Evolutionary conservation across 2,113 vertebrate genomes (phyloP).

Genomic region (Scopus umbretta): DNA sequence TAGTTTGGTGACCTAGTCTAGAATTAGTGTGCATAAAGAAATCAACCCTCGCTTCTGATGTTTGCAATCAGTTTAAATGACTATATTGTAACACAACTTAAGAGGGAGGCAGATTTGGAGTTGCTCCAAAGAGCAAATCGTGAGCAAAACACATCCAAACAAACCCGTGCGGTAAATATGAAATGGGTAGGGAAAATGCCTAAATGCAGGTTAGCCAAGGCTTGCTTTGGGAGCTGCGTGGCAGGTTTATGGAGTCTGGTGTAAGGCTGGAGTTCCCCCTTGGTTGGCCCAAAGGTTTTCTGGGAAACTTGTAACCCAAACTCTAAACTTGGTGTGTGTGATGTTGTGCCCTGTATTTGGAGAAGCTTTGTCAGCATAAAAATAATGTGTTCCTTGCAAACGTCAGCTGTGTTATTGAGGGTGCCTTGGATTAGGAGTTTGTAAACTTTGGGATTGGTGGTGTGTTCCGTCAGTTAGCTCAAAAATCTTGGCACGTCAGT

Average conservation of each 20-base stretch:
- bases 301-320: neutral
- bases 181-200: neutral
- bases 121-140: slow-evolving; percentile 42
- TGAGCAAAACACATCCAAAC: slow-evolving; percentile 37
- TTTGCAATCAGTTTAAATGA: slow-evolving; percentile 56
- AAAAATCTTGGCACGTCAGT: neutral
- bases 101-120: slow-evolving; percentile 57
- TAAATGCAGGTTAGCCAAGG: slow-evolving; percentile 2
- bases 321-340: neutral
- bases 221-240: neutral
- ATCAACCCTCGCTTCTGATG: slow-evolving; percentile 52
- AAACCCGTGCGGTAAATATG: neutral
- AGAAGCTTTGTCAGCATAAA: neutral
- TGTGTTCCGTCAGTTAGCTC: neutral
- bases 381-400: neutral
- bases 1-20: slow-evolving; percentile 58
- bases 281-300: neutral
- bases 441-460: neutral
- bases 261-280: neutral
- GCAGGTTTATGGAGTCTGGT: neutral
- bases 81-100: slow-evolving; percentile 15
- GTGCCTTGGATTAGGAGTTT: neutral
- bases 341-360: neutral
- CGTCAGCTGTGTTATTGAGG: neutral
- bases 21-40: slow-evolving; percentile 55